Conservation (phyloP, 2,888 invertebrate genomes). For the Tachystola acroxantha region DNA sequence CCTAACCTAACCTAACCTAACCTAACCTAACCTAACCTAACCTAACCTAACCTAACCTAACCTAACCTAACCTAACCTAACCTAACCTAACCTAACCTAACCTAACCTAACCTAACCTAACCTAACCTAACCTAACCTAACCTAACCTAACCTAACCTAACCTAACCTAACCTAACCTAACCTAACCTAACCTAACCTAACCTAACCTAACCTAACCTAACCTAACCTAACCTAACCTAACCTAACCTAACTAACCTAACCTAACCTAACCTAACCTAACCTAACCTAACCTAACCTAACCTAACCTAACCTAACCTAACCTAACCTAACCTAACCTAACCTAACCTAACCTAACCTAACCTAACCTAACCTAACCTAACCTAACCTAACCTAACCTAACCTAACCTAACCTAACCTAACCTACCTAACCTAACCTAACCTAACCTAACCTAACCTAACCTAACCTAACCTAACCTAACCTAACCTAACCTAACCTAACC, state of each 20-base stretch:
- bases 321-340: conserved; percentile 3
- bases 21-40: conserved; percentile 11
- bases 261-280: conserved; percentile 13
- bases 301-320: too few species aligned
- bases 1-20: conserved; percentile 16
- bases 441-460: too few species aligned
- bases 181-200: conserved; percentile 18
- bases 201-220: conserved; percentile 12
- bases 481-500: too few species aligned
- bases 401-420: too few species aligned
- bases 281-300: conserved; percentile 1
- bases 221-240: conserved; percentile 19
- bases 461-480: too few species aligned
- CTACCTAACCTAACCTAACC: too few species aligned
- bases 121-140: conserved; percentile 8
- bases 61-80: conserved; percentile 11
- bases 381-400: conserved; percentile 10
- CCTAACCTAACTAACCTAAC: conserved; percentile 20
- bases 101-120: conserved; percentile 7
- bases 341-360: conserved; percentile 1
- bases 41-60: conserved; percentile 11
- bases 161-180: conserved; percentile 9
- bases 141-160: conserved; percentile 7
- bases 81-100: conserved; percentile 9
- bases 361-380: conserved; percentile 12